phyloP scores from a whole-genome alignment of 2,797 vertebrate species.

The Phoebastria nigripes region DNA sequence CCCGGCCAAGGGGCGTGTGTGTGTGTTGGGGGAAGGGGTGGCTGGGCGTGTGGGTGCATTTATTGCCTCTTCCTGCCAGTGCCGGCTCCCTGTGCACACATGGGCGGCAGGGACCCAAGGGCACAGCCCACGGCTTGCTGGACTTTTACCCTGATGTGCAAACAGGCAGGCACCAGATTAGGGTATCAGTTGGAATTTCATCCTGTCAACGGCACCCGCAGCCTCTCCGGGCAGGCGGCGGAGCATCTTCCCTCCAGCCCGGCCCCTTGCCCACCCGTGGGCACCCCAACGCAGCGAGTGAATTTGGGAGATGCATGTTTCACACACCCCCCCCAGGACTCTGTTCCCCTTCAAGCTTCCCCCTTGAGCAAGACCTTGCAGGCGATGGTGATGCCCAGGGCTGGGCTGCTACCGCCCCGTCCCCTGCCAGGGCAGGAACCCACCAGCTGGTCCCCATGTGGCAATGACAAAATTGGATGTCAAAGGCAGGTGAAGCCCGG shows the following conservation, averaged over 20 bases:
- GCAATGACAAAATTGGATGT: background rate
- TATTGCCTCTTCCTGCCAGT: slow-evolving; percentile 49
- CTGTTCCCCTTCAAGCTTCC: background rate
- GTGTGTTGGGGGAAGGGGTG: slow-evolving; percentile 48
- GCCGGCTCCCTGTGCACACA: slow-evolving; percentile 31
- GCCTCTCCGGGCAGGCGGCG: fast-evolving
- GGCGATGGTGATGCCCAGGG: fast-evolving
- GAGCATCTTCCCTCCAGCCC: slow-evolving; percentile 11
- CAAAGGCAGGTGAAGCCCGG: background rate
- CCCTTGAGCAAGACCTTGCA: background rate
- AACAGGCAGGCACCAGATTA: slow-evolving; percentile 70
- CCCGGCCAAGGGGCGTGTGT: slow-evolving; percentile 10
- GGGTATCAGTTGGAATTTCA: slow-evolving; percentile 68
- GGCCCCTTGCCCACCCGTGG: background rate
- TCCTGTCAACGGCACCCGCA: slow-evolving; percentile 24
- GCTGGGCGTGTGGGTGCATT: slow-evolving; percentile 36
- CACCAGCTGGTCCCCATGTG: fast-evolving
- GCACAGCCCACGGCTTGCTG: slow-evolving; percentile 2
- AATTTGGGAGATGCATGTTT: background rate
- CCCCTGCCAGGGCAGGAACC: background rate
- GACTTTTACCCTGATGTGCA: slow-evolving; percentile 76
- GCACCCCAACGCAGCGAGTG: fast-evolving
- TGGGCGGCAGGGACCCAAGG: slow-evolving; percentile 9
- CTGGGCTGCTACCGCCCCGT: background rate
- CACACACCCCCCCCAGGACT: background rate